These are phyloP conservation scores for Ormyrus nitidulus DNA, from an alignment of 2,888 invertebrate genomes.

Conservation along the genomic window DNA sequence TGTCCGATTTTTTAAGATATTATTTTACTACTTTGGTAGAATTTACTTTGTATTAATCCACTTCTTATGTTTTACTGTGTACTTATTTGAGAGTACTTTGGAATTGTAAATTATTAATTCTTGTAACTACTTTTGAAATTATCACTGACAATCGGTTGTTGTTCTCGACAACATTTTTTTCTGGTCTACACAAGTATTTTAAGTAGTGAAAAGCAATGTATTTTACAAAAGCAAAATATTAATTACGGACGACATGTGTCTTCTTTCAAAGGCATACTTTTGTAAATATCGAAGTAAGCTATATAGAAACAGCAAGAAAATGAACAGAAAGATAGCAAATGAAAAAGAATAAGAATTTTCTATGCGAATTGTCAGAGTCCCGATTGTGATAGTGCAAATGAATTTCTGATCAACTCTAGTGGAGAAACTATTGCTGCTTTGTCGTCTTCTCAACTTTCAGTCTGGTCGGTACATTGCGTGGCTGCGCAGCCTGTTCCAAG, in stretches of 20 bases:
- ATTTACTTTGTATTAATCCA: no score
- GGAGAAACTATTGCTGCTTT: neutral
- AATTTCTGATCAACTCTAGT: conserved; percentile 37
- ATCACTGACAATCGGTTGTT: conserved; percentile 43
- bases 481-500: conserved; percentile 7
- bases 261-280: conserved; percentile 44
- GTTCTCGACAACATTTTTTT: conserved; percentile 22
- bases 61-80: conserved; percentile 19
- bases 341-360: neutral
- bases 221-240: conserved; percentile 27
- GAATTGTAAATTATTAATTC: conserved; percentile 14
- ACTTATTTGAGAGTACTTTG: neutral
- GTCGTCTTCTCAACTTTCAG: neutral
- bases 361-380: conserved; percentile 22
- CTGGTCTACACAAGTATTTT: conserved; percentile 37
- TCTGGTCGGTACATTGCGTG: conserved; percentile 10
- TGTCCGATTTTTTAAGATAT: neutral
- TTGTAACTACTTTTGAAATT: conserved; percentile 13
- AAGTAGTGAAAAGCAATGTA: conserved; percentile 31
- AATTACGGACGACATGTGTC: conserved; percentile 23
- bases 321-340: neutral
- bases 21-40: neutral
- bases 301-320: neutral
- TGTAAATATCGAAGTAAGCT: conserved; percentile 35
- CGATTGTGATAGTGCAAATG: conserved; percentile 37